Conservation (phyloP, 2,888 invertebrate genomes). For the Lasioglossum oenotherae region DNA sequence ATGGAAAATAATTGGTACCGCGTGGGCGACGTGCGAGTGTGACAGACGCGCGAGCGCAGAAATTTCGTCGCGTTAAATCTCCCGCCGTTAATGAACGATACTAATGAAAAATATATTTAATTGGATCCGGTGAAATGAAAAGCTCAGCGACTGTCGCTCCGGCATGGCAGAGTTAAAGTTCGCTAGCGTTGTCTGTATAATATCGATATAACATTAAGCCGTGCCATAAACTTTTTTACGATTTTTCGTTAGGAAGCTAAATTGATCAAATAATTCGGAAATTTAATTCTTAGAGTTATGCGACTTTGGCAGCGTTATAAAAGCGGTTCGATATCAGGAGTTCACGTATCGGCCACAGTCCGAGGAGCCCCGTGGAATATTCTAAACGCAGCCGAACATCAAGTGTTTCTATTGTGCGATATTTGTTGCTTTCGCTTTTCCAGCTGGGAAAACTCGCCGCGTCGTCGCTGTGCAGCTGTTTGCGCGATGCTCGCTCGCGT, state of each 20-base stretch:
- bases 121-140: constrained; percentile 34
- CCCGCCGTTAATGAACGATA: constrained; percentile 44
- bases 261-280: not conserved
- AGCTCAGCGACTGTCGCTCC: not conserved
- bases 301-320: no score
- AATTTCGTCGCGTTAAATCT: constrained; percentile 32
- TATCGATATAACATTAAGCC: not conserved
- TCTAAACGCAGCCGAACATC: not conserved
- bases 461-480: constrained; percentile 11
- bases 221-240: not conserved
- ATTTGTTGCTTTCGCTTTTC: constrained; percentile 21
- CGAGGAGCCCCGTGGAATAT: not conserved
- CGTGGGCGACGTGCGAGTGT: constrained; percentile 25
- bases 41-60: constrained; percentile 26
- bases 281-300: no score
- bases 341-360: not conserved
- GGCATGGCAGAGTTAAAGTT: not conserved
- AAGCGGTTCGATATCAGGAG: not conserved
- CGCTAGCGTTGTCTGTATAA: not conserved
- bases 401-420: constrained; percentile 1
- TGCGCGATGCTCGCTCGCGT: constrained; percentile 14
- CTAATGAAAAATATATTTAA: constrained; percentile 50
- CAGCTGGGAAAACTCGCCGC: constrained; percentile 2
- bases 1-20: constrained; percentile 33
- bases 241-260: not conserved